phyloP scores from a whole-genome alignment of 1,140 invertebrate genomes.

The Brachionus angularis region DNA sequence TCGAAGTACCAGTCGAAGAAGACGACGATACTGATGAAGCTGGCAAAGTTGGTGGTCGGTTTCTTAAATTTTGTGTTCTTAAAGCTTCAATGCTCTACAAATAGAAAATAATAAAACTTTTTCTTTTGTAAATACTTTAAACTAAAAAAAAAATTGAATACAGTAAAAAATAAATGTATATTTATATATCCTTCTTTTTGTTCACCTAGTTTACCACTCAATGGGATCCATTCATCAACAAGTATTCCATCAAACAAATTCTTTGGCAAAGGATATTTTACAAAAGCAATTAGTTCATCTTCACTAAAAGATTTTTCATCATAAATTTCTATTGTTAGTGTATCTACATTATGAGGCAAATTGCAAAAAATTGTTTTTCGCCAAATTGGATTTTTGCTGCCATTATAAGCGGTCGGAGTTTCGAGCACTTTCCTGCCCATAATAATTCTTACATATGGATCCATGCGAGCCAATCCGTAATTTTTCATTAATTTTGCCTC shows the following conservation, averaged over 20 bases:
- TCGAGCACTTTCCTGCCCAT: constrained; percentile 89
- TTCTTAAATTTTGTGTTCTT: no score
- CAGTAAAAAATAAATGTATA: constrained; percentile 63
- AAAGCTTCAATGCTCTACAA: no score
- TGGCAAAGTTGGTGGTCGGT: no score
- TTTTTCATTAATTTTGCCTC: constrained; percentile 86
- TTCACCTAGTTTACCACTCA: constrained; percentile 87
- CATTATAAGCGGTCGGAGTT: constrained; percentile 86
- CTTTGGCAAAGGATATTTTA: constrained; percentile 72
- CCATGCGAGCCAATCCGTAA: constrained; percentile 86
- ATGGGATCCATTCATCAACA: constrained; percentile 84
- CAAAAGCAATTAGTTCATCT: constrained; percentile 90
- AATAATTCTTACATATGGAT: constrained; percentile 85
- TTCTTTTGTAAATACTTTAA: no score
- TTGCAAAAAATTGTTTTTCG: constrained; percentile 85
- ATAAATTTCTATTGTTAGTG: constrained; percentile 86
- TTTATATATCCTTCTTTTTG: constrained; percentile 77
- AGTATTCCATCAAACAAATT: constrained; percentile 78
- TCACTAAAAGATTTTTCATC: constrained; percentile 92
- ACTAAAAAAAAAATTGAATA: constrained; percentile 62
- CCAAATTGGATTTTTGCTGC: constrained; percentile 91
- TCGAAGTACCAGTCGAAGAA: background rate
- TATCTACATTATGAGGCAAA: constrained; percentile 77
- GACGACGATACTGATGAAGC: no score
- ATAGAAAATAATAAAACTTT: no score